Evolutionary conservation across 2,113 vertebrate genomes (phyloP).

Genomic region (Anarrhichthys ocellatus): DNA sequence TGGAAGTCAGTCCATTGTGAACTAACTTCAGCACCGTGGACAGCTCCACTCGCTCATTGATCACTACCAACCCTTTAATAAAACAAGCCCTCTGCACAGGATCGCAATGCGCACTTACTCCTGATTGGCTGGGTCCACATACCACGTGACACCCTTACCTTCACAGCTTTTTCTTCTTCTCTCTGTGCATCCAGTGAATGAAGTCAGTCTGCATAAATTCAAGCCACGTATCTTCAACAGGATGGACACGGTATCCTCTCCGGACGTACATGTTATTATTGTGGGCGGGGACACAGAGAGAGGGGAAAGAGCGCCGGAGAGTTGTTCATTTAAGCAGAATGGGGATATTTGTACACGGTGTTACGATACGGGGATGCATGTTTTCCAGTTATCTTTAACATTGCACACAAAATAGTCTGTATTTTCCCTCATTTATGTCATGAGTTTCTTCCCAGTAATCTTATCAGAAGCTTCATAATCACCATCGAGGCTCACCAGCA

Average conservation of each 20-base stretch:
- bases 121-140: conserved; percentile 61
- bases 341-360: not conserved
- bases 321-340: not conserved
- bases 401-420: not conserved
- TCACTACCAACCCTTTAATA: conserved; percentile 68
- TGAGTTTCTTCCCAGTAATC: not conserved
- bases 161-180: conserved; percentile 14
- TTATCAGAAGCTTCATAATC: not conserved
- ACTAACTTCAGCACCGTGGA: conserved; percentile 62
- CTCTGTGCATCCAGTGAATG: conserved; percentile 55
- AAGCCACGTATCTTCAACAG: conserved; percentile 12
- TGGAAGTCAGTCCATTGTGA: conserved; percentile 30
- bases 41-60: conserved; percentile 69
- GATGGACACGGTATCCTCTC: not conserved
- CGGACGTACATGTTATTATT: not conserved
- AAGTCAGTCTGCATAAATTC: conserved; percentile 23
- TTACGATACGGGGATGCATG: not conserved
- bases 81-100: conserved; percentile 72
- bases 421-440: not conserved
- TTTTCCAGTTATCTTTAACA: not conserved
- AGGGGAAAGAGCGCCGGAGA: not conserved
- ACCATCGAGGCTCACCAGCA: not conserved
- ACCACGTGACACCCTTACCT: conserved; percentile 64
- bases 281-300: not conserved
- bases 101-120: conserved; percentile 83